These are phyloP conservation scores for Brachionus paranguensis DNA, from an alignment of 1,140 invertebrate species.

Conservation along the genomic window DNA sequence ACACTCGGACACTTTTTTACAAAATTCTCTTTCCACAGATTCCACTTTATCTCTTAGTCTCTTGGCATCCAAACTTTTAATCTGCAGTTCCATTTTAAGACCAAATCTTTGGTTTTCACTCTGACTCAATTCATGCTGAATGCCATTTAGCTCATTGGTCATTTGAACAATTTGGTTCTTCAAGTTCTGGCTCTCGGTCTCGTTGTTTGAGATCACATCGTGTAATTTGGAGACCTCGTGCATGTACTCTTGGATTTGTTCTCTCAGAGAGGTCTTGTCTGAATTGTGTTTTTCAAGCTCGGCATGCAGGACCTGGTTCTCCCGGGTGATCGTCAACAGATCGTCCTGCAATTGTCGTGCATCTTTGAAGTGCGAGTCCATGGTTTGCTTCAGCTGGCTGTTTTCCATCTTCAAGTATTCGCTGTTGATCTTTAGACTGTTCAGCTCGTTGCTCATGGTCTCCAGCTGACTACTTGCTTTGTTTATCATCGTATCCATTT, in stretches of 20 bases:
- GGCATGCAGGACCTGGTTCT: slow-evolving; percentile 54
- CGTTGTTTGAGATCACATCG: slow-evolving; percentile 50
- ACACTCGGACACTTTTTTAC: slow-evolving; percentile 49
- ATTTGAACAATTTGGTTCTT: slow-evolving; percentile 52
- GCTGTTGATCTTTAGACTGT: slow-evolving; percentile 49
- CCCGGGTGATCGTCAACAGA: slow-evolving; percentile 52
- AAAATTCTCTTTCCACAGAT: slow-evolving; percentile 50
- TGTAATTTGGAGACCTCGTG: slow-evolving; percentile 51
- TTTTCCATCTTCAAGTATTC: neutral
- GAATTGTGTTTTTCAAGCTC: slow-evolving; percentile 52
- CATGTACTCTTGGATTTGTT: slow-evolving; percentile 54
- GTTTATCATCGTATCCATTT: slow-evolving; percentile 49
- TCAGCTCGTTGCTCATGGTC: slow-evolving; percentile 48
- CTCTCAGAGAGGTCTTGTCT: slow-evolving; percentile 49
- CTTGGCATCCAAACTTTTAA: slow-evolving; percentile 50
- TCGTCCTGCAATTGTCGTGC: slow-evolving; percentile 53
- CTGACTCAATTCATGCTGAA: slow-evolving; percentile 48
- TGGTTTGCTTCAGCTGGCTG: slow-evolving; percentile 42
- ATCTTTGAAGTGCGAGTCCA: slow-evolving; percentile 47
- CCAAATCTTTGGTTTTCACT: slow-evolving; percentile 53
- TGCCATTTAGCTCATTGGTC: slow-evolving; percentile 51
- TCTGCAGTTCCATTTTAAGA: slow-evolving; percentile 51
- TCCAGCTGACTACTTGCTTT: slow-evolving; percentile 33
- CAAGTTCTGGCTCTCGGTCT: slow-evolving; percentile 50
- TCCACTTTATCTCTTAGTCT: slow-evolving; percentile 50